Evolutionary conservation across 1,140 invertebrate genomes (phyloP).

Genomic region (Melitaea cinxia): DNA sequence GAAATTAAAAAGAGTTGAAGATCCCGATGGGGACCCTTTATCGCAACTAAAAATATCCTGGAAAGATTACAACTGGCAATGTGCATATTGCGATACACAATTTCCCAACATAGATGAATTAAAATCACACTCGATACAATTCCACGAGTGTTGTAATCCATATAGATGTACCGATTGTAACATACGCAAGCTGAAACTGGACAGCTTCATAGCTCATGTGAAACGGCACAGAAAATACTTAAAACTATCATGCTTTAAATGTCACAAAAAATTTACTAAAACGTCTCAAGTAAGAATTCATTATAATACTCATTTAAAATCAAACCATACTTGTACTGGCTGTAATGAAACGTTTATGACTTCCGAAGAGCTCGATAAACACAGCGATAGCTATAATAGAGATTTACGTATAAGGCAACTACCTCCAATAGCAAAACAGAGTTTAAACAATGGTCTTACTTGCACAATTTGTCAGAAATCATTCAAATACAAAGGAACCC

Average conservation of each 20-base stretch:
- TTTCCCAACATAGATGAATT: conserved; percentile 54
- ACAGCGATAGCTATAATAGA: conserved; percentile 36
- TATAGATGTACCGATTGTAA: conserved; percentile 55
- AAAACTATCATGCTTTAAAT: conserved; percentile 45
- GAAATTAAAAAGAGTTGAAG: conserved; percentile 18
- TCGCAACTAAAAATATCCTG: conserved; percentile 42
- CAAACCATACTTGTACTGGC: conserved; percentile 35
- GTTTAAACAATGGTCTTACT: conserved; percentile 42
- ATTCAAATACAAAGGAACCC: conserved; percentile 63
- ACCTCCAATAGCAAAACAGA: conserved; percentile 29
- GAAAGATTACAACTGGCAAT: conserved; percentile 62
- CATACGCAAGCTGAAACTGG: conserved; percentile 40
- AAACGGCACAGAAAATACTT: conserved; percentile 44
- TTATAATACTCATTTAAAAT: conserved; percentile 27
- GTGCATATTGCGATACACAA: conserved; percentile 56
- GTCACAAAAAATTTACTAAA: conserved; percentile 36
- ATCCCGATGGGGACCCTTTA: conserved; percentile 26
- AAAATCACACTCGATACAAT: conserved; percentile 48
- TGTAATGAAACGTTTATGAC: conserved; percentile 40
- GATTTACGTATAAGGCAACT: conserved; percentile 30
- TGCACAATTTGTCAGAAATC: conserved; percentile 62
- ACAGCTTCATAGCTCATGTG: conserved; percentile 43
- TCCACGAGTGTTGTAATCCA: conserved; percentile 50
- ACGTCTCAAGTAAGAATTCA: conserved; percentile 28
- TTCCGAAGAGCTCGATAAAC: conserved; percentile 37